phyloP scores from a whole-genome alignment of 1,140 invertebrate species.

The Penaeus indicus region DNA sequence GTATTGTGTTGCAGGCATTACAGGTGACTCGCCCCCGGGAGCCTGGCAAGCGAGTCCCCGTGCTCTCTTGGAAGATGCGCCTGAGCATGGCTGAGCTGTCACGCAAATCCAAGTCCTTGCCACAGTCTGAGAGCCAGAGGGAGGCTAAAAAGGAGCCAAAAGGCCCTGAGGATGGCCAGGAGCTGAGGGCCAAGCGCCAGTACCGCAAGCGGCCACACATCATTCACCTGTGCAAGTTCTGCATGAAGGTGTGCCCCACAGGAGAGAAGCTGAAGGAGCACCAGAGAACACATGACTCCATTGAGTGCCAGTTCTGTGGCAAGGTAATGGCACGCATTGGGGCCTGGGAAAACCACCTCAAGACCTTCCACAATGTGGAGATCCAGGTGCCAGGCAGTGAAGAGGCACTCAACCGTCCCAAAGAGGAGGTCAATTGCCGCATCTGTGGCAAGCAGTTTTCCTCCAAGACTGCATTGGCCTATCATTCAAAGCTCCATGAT shows the following conservation, averaged over 20 bases:
- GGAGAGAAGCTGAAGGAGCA: slow-evolving; percentile 41
- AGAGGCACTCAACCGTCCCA: slow-evolving; percentile 28
- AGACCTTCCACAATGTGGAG: slow-evolving; percentile 50
- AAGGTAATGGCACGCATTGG: slow-evolving; percentile 49
- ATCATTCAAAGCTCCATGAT: slow-evolving; percentile 48
- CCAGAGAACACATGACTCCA: slow-evolving; percentile 34
- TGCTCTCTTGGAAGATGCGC: slow-evolving; percentile 53
- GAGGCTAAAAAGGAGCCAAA: background rate
- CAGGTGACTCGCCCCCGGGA: slow-evolving; percentile 51
- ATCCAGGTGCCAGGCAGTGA: slow-evolving; percentile 54
- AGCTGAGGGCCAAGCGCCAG: slow-evolving; percentile 27
- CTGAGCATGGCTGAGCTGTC: slow-evolving; percentile 46
- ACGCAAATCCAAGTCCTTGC: slow-evolving; percentile 23
- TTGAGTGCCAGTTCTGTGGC: slow-evolving; percentile 57
- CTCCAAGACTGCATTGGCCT: slow-evolving; percentile 40
- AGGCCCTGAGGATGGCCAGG: background rate
- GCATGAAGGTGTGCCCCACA: slow-evolving; percentile 52
- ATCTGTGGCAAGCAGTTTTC: slow-evolving; percentile 49
- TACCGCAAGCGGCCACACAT: slow-evolving; percentile 37
- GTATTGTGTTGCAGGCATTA: slow-evolving; percentile 53
- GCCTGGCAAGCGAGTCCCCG: slow-evolving; percentile 53
- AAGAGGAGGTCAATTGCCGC: slow-evolving; percentile 33
- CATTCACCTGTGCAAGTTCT: slow-evolving; percentile 56
- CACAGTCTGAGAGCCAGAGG: background rate
- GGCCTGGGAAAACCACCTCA: slow-evolving; percentile 54